Base-by-base conservation (phyloP, 2,888 invertebrate genomes). In the Drosophila siamana region DNA sequence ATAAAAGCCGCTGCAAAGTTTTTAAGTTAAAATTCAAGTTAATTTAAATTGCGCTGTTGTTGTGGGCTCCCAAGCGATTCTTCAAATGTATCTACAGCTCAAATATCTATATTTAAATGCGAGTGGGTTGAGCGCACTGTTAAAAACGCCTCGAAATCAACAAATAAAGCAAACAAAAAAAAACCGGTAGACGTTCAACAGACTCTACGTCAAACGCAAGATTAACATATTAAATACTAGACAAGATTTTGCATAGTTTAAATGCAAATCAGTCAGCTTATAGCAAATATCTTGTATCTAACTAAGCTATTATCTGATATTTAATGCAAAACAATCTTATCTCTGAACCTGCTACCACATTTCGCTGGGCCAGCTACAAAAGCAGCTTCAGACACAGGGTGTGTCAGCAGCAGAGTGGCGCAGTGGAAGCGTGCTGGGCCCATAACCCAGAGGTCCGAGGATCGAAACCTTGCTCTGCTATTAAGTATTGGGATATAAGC, bases 391-490 rank as follows among this genome's bases (percentile, higher is more conserved):
- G 50, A 0, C 60, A 19, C n/a, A 0, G 1, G 0, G 11, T 1
- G 1, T 1, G 1, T 0, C 8, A 24, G 15, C 7, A 78, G 75
- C 75, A 75, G 74, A 75, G 75, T 75, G 75, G 74, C 78, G 75
- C 75, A 75, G 75, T 69, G 75, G 75, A 75, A 75, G 75, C 75
- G 75, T 75, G 78, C 75, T 75, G 78, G 78, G 78, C 75, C 75
- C 74, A 75, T 75, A 75, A 75, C 78, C 75, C 75, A 74, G 75
- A 78, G 75, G 75, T 75, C 75, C 79, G 75, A 75, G 75, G 75
- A 74, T 75, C 75, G 75, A 75, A 75, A 78, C 75, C 79, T 75
- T 75, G 79, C 79, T 75, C 75, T 75, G 75, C 79, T 75, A 75
- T 11, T n/a, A 5, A 33, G 0, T 13, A 26, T 24, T 0, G 0